Conservation (phyloP, 1,140 invertebrate genomes). For the Trinorchestia longiramus region DNA sequence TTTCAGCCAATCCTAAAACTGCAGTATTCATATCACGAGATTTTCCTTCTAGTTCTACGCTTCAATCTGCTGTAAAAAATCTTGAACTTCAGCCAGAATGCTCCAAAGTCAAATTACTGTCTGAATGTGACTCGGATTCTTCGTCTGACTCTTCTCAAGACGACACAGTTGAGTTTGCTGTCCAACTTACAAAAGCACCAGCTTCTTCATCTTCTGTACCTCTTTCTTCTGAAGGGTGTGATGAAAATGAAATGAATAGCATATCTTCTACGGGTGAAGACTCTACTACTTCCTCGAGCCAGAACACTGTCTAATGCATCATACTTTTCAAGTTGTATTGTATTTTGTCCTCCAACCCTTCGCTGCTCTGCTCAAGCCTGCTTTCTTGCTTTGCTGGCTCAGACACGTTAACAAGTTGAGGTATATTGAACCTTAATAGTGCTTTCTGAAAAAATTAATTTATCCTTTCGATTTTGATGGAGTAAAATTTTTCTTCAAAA, state of each 20-base stretch:
- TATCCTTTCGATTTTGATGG: not conserved
- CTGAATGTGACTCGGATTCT: not conserved
- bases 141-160: not conserved
- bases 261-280: not conserved
- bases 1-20: not conserved
- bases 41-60: not conserved
- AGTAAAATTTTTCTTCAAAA: not conserved
- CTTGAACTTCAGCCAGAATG: not conserved
- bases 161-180: not conserved
- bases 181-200: not conserved
- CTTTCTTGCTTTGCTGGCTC: not conserved
- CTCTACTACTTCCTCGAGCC: not conserved
- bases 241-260: not conserved
- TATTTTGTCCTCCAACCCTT: not conserved
- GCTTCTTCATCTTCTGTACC: not conserved
- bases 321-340: not conserved
- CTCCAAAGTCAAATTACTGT: not conserved
- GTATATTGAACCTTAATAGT: not conserved
- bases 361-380: not conserved
- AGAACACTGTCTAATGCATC: not conserved
- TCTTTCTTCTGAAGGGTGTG: not conserved
- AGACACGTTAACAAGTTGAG: not conserved
- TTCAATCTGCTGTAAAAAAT: not conserved
- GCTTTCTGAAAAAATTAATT: not conserved
- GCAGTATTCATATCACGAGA: constrained; percentile 8